Evolutionary conservation across 2,113 vertebrate species (phyloP).

Genomic region (Zosterops japonicus): DNA sequence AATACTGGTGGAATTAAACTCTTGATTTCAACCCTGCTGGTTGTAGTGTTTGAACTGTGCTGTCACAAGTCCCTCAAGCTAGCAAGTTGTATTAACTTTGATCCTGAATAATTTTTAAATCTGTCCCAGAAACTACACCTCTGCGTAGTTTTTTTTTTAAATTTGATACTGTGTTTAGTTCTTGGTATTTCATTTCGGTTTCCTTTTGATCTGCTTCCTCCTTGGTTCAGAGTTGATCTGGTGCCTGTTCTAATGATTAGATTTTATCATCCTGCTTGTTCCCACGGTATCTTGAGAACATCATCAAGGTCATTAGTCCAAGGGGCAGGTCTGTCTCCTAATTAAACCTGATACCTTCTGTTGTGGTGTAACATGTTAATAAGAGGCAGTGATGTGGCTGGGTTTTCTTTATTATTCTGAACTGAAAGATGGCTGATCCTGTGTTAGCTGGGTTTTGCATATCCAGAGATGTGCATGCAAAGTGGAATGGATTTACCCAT

Average conservation of each 20-base stretch:
- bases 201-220: conserved; percentile 11
- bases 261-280: conserved; percentile 38
- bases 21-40: background rate
- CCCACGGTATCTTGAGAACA: background rate
- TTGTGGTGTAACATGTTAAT: background rate
- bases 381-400: background rate
- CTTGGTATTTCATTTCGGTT: background rate
- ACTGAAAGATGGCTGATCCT: background rate
- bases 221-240: background rate
- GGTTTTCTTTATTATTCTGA: background rate
- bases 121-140: background rate
- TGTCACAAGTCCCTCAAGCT: background rate
- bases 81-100: background rate
- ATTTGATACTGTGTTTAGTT: background rate
- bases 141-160: background rate
- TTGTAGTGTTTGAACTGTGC: background rate
- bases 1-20: background rate
- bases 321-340: conserved; percentile 8
- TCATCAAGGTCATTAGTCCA: conserved; percentile 17
- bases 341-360: background rate
- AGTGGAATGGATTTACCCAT: background rate
- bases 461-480: background rate
- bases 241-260: background rate
- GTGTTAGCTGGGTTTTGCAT: background rate
- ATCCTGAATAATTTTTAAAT: background rate